These are phyloP conservation scores for Onthophagus taurus DNA, from an alignment of 1,140 invertebrate species.

Conservation along the genomic window DNA sequence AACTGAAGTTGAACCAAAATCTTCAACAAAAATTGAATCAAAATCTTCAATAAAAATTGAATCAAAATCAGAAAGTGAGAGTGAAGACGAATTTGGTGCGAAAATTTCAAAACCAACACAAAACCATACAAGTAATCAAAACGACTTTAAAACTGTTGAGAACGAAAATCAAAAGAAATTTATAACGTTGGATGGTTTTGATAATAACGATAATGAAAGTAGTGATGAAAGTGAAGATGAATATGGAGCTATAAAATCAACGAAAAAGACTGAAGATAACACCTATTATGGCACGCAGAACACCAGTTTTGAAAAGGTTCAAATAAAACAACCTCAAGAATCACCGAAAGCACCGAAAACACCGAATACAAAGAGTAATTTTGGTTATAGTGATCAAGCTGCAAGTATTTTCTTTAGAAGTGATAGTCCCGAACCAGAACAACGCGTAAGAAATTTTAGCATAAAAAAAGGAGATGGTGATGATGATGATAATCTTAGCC, in stretches of 20 bases:
- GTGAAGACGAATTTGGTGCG: neutral
- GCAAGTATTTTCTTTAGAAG: conserved; percentile 30
- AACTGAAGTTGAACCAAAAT: too few species aligned
- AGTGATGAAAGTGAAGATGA: conserved; percentile 29
- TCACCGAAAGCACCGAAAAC: neutral
- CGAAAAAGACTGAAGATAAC: conserved; percentile 9
- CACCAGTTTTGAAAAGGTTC: neutral
- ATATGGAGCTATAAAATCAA: conserved; percentile 1
- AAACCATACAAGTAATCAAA: neutral
- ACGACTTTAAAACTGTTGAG: too few species aligned
- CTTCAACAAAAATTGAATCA: too few species aligned
- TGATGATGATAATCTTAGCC: conserved; percentile 13
- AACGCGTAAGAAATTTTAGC: conserved; percentile 10
- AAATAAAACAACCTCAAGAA: neutral
- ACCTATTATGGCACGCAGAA: conserved; percentile 4
- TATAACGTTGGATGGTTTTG: too few species aligned
- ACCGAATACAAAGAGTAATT: neutral
- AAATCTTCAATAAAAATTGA: neutral
- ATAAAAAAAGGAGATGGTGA: conserved; percentile 18
- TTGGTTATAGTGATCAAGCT: conserved; percentile 25
- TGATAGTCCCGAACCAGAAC: conserved; percentile 15
- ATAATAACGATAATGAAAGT: neutral
- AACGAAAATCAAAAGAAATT: too few species aligned
- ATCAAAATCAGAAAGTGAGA: neutral
- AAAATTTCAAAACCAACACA: too few species aligned